These are phyloP conservation scores for Cyrtonyx montezumae DNA, from an alignment of 2,113 vertebrate genomes.

Conservation along the genomic window DNA sequence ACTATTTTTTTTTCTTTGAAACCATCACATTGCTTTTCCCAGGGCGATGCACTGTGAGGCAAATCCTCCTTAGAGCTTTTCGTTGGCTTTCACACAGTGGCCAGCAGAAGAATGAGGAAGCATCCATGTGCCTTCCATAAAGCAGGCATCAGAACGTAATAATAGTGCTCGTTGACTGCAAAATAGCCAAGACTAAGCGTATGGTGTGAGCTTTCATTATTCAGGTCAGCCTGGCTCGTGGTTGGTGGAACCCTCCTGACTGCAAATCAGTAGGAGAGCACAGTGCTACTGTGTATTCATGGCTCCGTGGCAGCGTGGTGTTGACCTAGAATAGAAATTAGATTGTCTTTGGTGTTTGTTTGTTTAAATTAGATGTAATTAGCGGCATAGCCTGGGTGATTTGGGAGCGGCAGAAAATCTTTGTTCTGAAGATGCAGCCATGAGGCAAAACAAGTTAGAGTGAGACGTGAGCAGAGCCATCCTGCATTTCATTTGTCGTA, in stretches of 20 bases:
- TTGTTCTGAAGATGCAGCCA: neutral
- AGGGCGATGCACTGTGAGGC: neutral
- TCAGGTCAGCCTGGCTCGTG: slow-evolving; percentile 33
- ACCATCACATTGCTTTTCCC: neutral
- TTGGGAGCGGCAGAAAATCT: neutral
- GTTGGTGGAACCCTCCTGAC: slow-evolving; percentile 56
- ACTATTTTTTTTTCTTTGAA: slow-evolving; percentile 26
- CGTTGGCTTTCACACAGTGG: neutral
- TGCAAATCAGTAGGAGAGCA: slow-evolving; percentile 62
- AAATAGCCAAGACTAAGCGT: neutral
- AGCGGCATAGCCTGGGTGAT: neutral
- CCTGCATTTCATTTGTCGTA: neutral
- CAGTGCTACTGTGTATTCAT: slow-evolving; percentile 55
- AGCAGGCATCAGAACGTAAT: neutral
- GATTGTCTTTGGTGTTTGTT: neutral
- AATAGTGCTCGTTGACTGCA: slow-evolving; percentile 27
- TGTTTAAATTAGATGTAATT: neutral
- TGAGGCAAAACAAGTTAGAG: neutral
- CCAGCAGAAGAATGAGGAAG: slow-evolving; percentile 8
- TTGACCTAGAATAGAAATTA: slow-evolving; percentile 39
- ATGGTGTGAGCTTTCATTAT: slow-evolving; percentile 45
- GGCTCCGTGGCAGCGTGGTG: neutral
- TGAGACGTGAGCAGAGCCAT: neutral
- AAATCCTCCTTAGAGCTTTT: neutral
- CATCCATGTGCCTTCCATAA: neutral